Conservation (phyloP, 2,888 invertebrate species). For the Diadromus collaris region DNA sequence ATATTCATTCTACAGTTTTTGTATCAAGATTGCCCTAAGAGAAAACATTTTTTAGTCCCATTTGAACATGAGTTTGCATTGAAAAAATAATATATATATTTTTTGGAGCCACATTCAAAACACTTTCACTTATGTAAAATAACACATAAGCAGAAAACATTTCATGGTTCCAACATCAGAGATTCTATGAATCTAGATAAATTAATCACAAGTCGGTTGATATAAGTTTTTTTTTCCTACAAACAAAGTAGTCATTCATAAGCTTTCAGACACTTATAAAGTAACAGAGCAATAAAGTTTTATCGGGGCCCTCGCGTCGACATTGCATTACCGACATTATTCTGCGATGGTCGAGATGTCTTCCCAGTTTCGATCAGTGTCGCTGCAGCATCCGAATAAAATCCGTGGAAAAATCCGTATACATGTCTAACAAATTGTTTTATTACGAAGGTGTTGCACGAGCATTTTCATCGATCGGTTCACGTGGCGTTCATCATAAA, state of each 20-base stretch:
- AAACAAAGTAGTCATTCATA: not conserved
- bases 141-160: not conserved
- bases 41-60: not conserved
- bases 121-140: not conserved
- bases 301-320: not conserved
- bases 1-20: not conserved
- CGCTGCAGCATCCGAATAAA: conserved; percentile 23
- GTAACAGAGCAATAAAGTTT: not conserved
- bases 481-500: conserved; percentile 98
- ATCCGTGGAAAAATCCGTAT: not conserved
- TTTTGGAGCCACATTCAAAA: not conserved
- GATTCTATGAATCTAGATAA: not conserved
- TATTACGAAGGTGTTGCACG: conserved; percentile 87
- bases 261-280: not conserved
- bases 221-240: not conserved
- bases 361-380: not conserved
- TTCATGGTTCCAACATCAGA: not conserved
- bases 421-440: conserved; percentile 30
- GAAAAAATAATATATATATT: not conserved
- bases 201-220: not conserved
- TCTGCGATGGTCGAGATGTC: not conserved
- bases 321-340: not conserved
- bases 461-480: conserved; percentile 96
- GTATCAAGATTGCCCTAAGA: not conserved
- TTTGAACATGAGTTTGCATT: not conserved